These are phyloP conservation scores for Agelastica alni DNA, from an alignment of 2,888 invertebrate genomes.

Conservation along the genomic window DNA sequence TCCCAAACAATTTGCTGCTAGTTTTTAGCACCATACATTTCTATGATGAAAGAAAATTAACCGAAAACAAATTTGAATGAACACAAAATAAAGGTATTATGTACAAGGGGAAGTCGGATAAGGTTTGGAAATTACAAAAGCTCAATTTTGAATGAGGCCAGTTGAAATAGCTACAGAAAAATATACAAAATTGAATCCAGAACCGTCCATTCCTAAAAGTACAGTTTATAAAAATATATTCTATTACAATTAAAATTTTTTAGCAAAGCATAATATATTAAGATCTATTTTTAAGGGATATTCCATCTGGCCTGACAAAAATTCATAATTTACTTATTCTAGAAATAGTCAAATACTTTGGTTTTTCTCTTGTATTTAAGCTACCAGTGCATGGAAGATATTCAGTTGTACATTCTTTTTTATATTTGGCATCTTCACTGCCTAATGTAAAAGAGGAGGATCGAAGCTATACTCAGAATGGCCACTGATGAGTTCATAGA, in stretches of 20 bases:
- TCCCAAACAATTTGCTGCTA: conserved; percentile 14
- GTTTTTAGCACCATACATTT: conserved; percentile 27
- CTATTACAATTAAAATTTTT: too few relatives aligned
- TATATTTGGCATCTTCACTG: conserved; percentile 32
- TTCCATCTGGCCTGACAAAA: neutral
- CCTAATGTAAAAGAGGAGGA: conserved; percentile 33
- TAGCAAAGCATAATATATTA: too few relatives aligned
- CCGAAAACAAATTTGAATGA: conserved; percentile 20
- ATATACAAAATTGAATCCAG: neutral
- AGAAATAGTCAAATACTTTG: conserved; percentile 45
- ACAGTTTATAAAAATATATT: neutral
- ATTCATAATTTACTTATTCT: conserved; percentile 36
- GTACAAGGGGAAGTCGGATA: conserved; percentile 28
- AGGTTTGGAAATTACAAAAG: conserved; percentile 25
- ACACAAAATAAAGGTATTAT: conserved; percentile 34
- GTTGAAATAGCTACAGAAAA: neutral
- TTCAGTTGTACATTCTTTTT: conserved; percentile 32
- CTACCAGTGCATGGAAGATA: conserved; percentile 49
- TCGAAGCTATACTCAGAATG: conserved; percentile 41
- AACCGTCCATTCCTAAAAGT: neutral
- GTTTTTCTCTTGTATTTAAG: conserved; percentile 45
- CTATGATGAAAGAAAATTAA: conserved; percentile 27
- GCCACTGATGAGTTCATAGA: conserved; percentile 33
- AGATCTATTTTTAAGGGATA: too few relatives aligned
- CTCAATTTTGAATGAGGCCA: neutral